phyloP scores from a whole-genome alignment of 2,113 vertebrate species.

The Buteo buteo region DNA sequence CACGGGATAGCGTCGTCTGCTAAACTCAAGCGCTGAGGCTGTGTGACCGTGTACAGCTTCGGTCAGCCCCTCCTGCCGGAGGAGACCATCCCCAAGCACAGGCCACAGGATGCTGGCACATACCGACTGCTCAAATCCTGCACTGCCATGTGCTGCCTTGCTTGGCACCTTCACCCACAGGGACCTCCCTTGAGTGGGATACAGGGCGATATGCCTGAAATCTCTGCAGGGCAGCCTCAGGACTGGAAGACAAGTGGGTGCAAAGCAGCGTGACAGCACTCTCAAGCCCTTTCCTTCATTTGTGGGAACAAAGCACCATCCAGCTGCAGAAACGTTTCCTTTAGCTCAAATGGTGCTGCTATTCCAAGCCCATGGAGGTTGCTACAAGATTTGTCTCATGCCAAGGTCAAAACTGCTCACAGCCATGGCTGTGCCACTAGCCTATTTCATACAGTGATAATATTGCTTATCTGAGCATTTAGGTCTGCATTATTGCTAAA shows the following conservation, averaged over 20 bases:
- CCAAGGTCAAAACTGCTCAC: background rate
- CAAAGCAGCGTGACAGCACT: accelerated
- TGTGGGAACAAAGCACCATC: background rate
- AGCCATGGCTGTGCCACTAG: background rate
- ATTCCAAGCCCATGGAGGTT: background rate
- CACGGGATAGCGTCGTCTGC: accelerated
- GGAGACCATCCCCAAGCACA: background rate
- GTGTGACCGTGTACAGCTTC: accelerated
- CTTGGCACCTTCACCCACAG: accelerated
- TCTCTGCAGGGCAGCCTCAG: background rate
- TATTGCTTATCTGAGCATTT: background rate
- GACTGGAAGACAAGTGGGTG: no score
- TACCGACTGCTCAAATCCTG: accelerated
- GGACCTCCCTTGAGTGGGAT: accelerated
- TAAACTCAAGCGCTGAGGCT: accelerated
- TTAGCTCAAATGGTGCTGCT: background rate
- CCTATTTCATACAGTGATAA: accelerated
- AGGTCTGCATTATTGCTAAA: background rate
- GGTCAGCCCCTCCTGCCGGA: background rate
- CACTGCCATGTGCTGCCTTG: accelerated
- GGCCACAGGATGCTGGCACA: accelerated
- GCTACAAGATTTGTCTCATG: background rate
- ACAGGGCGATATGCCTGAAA: accelerated
- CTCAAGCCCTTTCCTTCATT: background rate
- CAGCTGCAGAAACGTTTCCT: background rate